Base-by-base conservation (phyloP, 2,888 invertebrate genomes). In the Dicyrtoma fusca region DNA sequence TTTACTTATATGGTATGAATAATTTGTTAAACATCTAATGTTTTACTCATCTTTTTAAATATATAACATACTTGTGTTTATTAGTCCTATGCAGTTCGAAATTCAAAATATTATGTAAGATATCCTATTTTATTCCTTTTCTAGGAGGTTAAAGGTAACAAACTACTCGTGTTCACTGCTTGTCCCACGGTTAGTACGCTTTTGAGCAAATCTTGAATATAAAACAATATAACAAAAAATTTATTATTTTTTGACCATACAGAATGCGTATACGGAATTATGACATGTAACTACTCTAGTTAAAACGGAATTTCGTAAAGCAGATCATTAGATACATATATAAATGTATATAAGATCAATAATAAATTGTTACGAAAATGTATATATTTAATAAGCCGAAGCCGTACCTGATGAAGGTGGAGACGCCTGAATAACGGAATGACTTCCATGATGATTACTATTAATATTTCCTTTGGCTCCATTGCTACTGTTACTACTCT, bases 401-500 rank as follows among this genome's bases (percentile, higher is more conserved):
- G 21, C 19, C 5, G 64, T 57, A 57, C 57, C 57, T 57, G 57
- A 53, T 11, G 53, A 25, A 57, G 57, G 21, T 25, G 57, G 26
- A 10, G 66, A 17, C 13, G 49, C 10, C 2, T 61, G 64, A 21
- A 64, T 64, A 17, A 64, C 64, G 4, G 64, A 64, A 47, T 64
- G 64, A 64, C 23, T 64, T 49, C 64, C 64, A 64, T 64, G 64
- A 47, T 64, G 45, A 25, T 21, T 25, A 10, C 47, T 47, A 47
- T 73, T 71, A 45, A 23, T 66, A 21, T 61, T 45, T 42, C 44
- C 71, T 55, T 68, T 68, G 44, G 45, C 23, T 21, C 47, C 64
- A 26, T 45, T 59, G 45, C 42, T 47, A 14, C 47, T 17, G 62
- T 49, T 47, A 23, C 68, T 73, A 69, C 83, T 92, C 85, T 92